A percentile compares a stretch with the other conserved stretches of the same genome.
Conservation (phyloP, 1,140 invertebrate genomes). For the Pentalonia nigronervosa region DNA sequence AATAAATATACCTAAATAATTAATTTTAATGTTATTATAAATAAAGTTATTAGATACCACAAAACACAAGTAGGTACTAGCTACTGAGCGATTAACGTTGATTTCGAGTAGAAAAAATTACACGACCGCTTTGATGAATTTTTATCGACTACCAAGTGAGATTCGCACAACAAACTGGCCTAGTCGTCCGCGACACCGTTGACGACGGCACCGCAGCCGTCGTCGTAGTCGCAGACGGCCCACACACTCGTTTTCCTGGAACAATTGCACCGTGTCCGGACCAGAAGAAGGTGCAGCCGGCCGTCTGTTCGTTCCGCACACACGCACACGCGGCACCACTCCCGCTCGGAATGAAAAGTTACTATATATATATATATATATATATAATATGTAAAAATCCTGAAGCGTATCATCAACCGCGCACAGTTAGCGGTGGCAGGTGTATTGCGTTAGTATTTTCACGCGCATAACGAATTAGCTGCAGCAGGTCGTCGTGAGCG, state of each 20-base stretch:
- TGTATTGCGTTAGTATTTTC: slow-evolving; percentile 30
- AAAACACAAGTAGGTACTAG: background rate
- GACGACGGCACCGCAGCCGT: background rate
- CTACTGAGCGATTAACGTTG: background rate
- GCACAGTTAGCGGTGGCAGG: background rate
- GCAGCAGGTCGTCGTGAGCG: slow-evolving; percentile 12
- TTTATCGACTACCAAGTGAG: background rate
- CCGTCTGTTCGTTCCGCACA: slow-evolving; percentile 22
- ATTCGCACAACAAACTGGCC: background rate
- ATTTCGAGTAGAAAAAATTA: background rate
- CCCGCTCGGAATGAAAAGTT: background rate
- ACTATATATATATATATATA: no score
- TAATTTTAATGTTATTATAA: slow-evolving; percentile 14
- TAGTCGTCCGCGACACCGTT: background rate
- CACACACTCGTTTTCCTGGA: background rate
- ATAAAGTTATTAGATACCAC: background rate
- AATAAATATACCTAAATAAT: background rate
- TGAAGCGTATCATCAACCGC: background rate
- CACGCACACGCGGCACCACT: slow-evolving; percentile 11
- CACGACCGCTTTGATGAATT: background rate
- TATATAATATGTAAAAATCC: background rate
- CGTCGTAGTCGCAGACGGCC: background rate
- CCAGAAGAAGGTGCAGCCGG: background rate
- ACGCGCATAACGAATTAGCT: slow-evolving; percentile 10
- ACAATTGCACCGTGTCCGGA: background rate